Conservation (phyloP, 1,140 invertebrate genomes). For the Cecropterus lyciades region DNA sequence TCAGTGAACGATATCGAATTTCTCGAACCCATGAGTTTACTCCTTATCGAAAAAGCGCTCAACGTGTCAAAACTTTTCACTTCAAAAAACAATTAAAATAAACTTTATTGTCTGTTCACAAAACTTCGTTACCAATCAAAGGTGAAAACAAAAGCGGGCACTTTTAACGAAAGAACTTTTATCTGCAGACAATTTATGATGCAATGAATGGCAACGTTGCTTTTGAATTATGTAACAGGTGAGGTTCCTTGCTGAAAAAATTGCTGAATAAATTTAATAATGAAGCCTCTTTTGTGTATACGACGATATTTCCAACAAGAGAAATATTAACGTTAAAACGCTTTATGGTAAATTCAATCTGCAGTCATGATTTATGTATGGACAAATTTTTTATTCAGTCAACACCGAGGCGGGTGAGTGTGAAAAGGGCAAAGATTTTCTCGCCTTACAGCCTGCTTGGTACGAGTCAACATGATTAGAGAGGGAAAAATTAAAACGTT, state of each 20-base stretch:
- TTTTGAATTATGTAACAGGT: conserved; percentile 28
- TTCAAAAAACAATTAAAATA: background rate
- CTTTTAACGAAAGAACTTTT: conserved; percentile 21
- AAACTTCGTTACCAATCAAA: conserved; percentile 21
- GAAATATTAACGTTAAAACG: conserved; percentile 21
- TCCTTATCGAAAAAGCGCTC: too few species aligned
- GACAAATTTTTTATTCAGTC: conserved; percentile 27
- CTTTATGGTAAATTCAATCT: conserved; percentile 33
- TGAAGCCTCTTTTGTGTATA: conserved; percentile 6
- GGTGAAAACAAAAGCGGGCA: conserved; percentile 9
- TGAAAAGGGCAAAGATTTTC: conserved; percentile 29
- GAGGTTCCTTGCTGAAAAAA: conserved; percentile 6
- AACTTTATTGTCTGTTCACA: background rate
- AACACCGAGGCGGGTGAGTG: conserved; percentile 12
- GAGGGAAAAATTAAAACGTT: too few species aligned
- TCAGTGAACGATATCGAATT: too few species aligned
- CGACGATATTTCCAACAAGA: conserved; percentile 5
- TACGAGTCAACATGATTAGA: too few species aligned
- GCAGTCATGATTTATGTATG: conserved; percentile 33
- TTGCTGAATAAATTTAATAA: conserved; percentile 27
- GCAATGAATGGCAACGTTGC: conserved; percentile 9
- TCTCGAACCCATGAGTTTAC: too few species aligned
- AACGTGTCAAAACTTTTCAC: too few species aligned
- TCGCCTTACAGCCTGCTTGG: conserved; percentile 1
- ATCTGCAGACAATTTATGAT: conserved; percentile 18